A percentile compares a stretch with the other conserved stretches of the same genome.
Evolutionary conservation across 1,140 invertebrate genomes (phyloP).

Genomic region (Heliconius eleuchia): DNA sequence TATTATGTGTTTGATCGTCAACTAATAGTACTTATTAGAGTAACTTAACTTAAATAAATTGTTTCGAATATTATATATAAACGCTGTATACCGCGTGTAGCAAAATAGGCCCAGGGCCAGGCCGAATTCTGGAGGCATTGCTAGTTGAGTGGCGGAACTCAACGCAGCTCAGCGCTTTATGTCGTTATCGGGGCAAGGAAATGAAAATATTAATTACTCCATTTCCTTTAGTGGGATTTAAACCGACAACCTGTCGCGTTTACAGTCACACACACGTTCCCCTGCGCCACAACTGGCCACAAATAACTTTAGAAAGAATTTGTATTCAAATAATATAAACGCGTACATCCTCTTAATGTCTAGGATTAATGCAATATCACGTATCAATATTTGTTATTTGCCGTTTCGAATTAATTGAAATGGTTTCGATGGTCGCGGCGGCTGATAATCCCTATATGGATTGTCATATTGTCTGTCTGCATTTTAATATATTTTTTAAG

Average conservation of each 20-base stretch:
- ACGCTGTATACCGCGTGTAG: too few relatives aligned
- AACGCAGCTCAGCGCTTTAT: too few relatives aligned
- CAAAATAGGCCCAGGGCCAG: background rate
- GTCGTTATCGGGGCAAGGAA: too few relatives aligned
- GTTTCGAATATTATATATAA: background rate
- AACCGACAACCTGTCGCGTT: too few relatives aligned
- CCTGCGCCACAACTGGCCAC: too few relatives aligned
- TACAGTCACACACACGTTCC: too few relatives aligned
- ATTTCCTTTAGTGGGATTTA: too few relatives aligned
- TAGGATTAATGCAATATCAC: slow-evolving; percentile 19
- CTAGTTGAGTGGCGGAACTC: too few relatives aligned
- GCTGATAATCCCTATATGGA: background rate
- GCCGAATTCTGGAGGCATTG: too few relatives aligned
- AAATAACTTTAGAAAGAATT: background rate
- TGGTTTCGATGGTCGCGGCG: background rate
- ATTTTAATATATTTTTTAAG: background rate
- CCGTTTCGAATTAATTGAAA: slow-evolving; percentile 13
- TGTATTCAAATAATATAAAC: background rate
- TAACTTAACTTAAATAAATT: background rate
- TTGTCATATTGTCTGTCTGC: background rate
- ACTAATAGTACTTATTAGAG: background rate
- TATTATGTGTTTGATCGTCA: background rate
- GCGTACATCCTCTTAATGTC: slow-evolving; percentile 9
- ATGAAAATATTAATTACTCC: too few relatives aligned
- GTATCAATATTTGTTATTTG: slow-evolving; percentile 15